Evolutionary conservation across 1,140 invertebrate species (phyloP).

Genomic region (Drosophila fuyamai): DNA sequence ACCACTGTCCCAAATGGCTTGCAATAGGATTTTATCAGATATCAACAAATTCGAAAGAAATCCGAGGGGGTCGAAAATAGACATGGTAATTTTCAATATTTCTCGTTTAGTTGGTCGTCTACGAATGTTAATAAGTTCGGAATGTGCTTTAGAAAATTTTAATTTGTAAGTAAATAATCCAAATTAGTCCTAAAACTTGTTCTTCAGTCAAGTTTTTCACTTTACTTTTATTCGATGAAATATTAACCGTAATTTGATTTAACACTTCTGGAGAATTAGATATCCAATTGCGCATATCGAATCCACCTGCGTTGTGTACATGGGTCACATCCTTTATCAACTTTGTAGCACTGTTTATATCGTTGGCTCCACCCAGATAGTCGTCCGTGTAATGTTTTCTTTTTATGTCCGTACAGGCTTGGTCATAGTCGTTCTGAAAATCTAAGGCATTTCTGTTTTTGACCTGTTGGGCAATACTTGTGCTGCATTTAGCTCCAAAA

Average conservation of each 20-base stretch:
- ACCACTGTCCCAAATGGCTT: conserved; percentile 26
- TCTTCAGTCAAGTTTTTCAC: conserved; percentile 5
- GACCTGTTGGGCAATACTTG: conserved; percentile 32
- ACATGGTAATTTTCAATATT: conserved; percentile 13
- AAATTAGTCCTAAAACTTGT: conserved; percentile 19
- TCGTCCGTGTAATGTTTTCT: conserved; percentile 83
- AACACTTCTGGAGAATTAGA: conserved; percentile 25
- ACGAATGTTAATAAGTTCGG: conserved; percentile 1
- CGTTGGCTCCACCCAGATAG: conserved; percentile 66
- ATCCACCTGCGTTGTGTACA: conserved; percentile 19
- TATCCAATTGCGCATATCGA: conserved; percentile 36
- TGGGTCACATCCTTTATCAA: conserved; percentile 17
- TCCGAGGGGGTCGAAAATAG: background rate
- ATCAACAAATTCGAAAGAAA: conserved; percentile 5
- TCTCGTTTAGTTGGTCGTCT: conserved; percentile 27
- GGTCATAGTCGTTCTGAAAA: conserved; percentile 33
- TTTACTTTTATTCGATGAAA: background rate
- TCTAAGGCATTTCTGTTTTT: conserved; percentile 55
- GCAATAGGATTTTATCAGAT: conserved; percentile 2
- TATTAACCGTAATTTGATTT: background rate
- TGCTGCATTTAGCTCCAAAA: conserved; percentile 28
- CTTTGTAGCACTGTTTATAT: conserved; percentile 27
- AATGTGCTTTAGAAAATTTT: conserved; percentile 20
- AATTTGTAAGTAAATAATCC: conserved; percentile 21
- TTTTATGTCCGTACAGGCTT: conserved; percentile 55